These are phyloP conservation scores for Ictidomys tridecemlineatus DNA, from an alignment of 2,113 vertebrate species.

Conservation along the genomic window DNA sequence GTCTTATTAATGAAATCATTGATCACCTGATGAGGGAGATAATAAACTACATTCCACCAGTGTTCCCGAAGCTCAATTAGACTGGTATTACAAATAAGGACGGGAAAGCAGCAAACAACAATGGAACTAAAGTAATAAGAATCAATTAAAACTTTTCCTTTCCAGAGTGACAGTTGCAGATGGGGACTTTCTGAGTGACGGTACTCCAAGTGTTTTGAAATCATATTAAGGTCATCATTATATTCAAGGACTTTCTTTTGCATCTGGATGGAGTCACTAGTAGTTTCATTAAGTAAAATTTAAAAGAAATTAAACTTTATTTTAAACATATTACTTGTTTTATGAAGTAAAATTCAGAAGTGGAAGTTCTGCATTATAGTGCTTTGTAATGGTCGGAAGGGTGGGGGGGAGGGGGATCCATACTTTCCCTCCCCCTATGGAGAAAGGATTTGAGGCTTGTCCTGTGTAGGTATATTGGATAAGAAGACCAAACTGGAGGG, in stretches of 20 bases:
- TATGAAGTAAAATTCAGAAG: not conserved
- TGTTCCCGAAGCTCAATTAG: slow-evolving; percentile 87
- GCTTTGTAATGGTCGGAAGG: not conserved
- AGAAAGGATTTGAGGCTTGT: slow-evolving; percentile 4
- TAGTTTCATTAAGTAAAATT: not conserved
- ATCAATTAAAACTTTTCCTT: slow-evolving; percentile 81
- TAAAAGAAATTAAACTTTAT: not conserved
- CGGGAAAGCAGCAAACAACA: slow-evolving; percentile 54
- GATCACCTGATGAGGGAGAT: slow-evolving; percentile 99
- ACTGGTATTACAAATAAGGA: slow-evolving; percentile 83
- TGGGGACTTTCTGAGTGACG: not conserved
- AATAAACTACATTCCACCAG: slow-evolving; percentile 93
- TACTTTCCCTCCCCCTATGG: not conserved
- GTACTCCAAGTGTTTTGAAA: not conserved
- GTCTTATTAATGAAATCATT: slow-evolving; percentile 99
- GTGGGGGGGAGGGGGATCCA: not conserved
- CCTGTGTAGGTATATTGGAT: not conserved
- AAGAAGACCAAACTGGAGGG: slow-evolving; percentile 1
- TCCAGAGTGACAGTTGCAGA: not conserved
- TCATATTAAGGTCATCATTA: not conserved
- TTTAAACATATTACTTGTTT: not conserved
- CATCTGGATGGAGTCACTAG: not conserved
- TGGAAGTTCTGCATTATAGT: not conserved
- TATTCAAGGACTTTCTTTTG: not conserved
- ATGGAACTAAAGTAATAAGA: slow-evolving; percentile 50